Percentiles rank a stretch among this genome's conserved stretches.
These are phyloP conservation scores for Tholera decimalis DNA, from an alignment of 2,888 invertebrate genomes.

Conservation along the genomic window DNA sequence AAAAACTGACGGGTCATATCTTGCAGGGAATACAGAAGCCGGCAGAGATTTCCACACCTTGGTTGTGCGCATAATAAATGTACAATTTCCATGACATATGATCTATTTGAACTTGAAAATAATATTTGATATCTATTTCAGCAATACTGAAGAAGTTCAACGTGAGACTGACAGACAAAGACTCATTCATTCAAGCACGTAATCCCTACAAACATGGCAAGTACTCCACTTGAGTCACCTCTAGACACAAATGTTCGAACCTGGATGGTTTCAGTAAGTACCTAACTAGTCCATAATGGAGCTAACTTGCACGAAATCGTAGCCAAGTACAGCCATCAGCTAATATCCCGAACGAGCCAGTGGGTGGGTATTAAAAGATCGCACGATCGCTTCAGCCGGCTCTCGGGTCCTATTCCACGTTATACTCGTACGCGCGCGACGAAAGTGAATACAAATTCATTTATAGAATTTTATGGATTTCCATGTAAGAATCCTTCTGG, in stretches of 20 bases:
- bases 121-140: neutral
- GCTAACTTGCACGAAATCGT: slow-evolving; percentile 38
- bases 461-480: slow-evolving; percentile 47
- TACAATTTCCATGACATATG: too few species aligned
- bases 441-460: slow-evolving; percentile 49
- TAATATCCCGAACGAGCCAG: neutral
- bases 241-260: neutral
- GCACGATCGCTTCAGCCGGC: slow-evolving; percentile 2
- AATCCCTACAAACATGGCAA: neutral
- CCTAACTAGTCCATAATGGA: slow-evolving; percentile 6
- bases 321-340: slow-evolving; percentile 9
- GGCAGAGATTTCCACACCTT: too few species aligned
- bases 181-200: neutral
- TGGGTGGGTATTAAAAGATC: neutral
- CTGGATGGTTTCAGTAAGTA: neutral
- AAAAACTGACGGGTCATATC: too few species aligned
- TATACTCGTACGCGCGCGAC: slow-evolving; percentile 12
- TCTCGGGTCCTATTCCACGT: slow-evolving; percentile 27
- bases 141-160: too few species aligned
- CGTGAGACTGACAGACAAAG: too few species aligned
- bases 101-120: too few species aligned
- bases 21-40: too few species aligned
- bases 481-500: neutral
- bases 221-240: neutral
- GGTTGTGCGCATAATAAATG: too few species aligned